These are phyloP conservation scores for Panulirus ornatus DNA, from an alignment of 1,140 invertebrate genomes.

Conservation along the genomic window DNA sequence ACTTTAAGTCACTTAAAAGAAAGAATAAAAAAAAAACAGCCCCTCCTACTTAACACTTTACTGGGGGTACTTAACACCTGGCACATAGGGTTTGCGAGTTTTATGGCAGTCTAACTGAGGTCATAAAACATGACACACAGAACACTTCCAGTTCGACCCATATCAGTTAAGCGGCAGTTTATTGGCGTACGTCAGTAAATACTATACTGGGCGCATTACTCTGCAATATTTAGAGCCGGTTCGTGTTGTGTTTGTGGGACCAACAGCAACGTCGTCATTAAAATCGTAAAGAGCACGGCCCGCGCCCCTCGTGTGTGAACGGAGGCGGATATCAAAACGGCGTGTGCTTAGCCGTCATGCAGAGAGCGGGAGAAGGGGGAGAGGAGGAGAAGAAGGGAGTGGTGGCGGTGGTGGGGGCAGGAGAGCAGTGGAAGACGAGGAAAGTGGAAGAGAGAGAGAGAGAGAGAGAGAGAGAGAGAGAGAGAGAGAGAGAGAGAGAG, in stretches of 20 bases:
- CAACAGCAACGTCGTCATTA: no score
- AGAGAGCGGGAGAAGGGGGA: background rate
- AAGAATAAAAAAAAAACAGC: background rate
- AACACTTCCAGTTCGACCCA: background rate
- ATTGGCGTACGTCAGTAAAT: no score
- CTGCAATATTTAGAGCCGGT: no score
- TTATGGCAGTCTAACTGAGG: background rate
- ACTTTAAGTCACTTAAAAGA: constrained; percentile 13
- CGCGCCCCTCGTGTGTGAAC: no score
- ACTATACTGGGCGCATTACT: no score
- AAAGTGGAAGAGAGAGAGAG: background rate
- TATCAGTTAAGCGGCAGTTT: no score
- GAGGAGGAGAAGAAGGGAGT: background rate
- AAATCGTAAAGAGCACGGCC: no score
- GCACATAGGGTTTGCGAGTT: background rate
- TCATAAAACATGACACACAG: background rate
- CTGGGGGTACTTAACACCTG: background rate
- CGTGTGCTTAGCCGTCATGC: no score
- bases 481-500: background rate
- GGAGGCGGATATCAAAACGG: no score
- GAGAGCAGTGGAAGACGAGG: background rate
- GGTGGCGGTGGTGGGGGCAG: background rate
- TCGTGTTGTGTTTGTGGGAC: no score
- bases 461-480: background rate
- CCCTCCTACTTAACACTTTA: constrained; percentile 24